phyloP scores from a whole-genome alignment of 2,113 vertebrate genomes.

The Plectropomus leopardus region DNA sequence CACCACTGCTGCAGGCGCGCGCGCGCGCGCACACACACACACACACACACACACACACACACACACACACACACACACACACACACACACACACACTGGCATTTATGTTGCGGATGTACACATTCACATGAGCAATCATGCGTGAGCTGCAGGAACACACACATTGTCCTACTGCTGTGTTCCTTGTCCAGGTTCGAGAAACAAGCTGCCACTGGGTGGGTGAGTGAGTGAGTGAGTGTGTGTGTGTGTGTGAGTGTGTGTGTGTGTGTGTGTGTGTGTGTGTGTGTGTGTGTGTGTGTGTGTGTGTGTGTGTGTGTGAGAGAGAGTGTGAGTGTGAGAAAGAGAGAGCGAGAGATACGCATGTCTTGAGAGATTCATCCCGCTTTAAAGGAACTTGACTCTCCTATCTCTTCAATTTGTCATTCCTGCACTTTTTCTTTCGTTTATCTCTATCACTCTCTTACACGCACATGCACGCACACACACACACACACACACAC shows the following conservation, averaged over 20 bases:
- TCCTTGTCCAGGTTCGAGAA: slow-evolving; percentile 16
- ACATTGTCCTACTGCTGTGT: slow-evolving; percentile 13
- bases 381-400: slow-evolving; percentile 52
- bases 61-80: slow-evolving; percentile 39
- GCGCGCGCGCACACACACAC: slow-evolving; percentile 26
- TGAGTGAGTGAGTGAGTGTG: neutral
- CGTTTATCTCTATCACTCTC: slow-evolving; percentile 18
- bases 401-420: slow-evolving; percentile 29
- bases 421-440: slow-evolving; percentile 42
- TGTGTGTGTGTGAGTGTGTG: neutral
- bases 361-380: slow-evolving; percentile 28
- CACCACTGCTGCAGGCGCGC: slow-evolving; percentile 25
- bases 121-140: slow-evolving; percentile 52
- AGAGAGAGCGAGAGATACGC: neutral
- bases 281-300: neutral
- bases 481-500: neutral
- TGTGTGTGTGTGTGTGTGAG: slow-evolving; percentile 4
- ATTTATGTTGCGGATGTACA: slow-evolving; percentile 24
- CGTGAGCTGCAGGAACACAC: slow-evolving; percentile 28
- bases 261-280: slow-evolving; percentile 10
- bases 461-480: neutral
- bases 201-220: slow-evolving; percentile 1
- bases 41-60: slow-evolving; percentile 49
- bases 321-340: slow-evolving; percentile 2
- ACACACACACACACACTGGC: slow-evolving; percentile 25